Evolutionary conservation across 2,888 invertebrate species (phyloP).

Genomic region (Agriotes lineatus): DNA sequence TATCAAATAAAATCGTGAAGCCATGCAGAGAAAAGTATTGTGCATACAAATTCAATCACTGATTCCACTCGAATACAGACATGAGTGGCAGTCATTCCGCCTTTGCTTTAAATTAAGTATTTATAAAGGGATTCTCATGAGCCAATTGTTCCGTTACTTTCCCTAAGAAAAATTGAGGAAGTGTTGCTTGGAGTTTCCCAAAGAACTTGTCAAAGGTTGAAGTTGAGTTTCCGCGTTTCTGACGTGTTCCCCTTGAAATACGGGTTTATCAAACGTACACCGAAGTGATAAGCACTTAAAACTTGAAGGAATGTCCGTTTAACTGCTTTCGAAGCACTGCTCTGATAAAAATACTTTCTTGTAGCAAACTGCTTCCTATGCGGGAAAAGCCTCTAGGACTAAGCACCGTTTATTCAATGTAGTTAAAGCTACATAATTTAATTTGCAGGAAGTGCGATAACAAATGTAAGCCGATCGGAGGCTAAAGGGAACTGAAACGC

Average conservation of each 20-base stretch:
- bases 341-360: background rate
- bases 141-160: conserved; percentile 3
- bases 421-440: conserved; percentile 17
- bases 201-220: background rate
- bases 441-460: conserved; percentile 19
- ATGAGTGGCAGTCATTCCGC: too few relatives aligned
- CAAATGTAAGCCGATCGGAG: conserved; percentile 18
- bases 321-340: background rate
- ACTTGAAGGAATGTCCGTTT: background rate
- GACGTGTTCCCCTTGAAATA: background rate
- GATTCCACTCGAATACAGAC: too few relatives aligned
- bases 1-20: too few relatives aligned
- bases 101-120: too few relatives aligned
- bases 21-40: too few relatives aligned
- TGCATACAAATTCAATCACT: too few relatives aligned
- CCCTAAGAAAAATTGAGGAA: background rate
- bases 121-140: background rate
- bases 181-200: background rate
- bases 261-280: background rate
- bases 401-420: conserved; percentile 3
- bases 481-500: conserved; percentile 12
- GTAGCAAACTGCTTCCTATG: background rate
- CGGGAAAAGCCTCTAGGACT: background rate
- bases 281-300: background rate
- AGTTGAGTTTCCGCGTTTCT: background rate